Conservation (phyloP, 2,797 vertebrate species). For the Apodemus agrarius region DNA sequence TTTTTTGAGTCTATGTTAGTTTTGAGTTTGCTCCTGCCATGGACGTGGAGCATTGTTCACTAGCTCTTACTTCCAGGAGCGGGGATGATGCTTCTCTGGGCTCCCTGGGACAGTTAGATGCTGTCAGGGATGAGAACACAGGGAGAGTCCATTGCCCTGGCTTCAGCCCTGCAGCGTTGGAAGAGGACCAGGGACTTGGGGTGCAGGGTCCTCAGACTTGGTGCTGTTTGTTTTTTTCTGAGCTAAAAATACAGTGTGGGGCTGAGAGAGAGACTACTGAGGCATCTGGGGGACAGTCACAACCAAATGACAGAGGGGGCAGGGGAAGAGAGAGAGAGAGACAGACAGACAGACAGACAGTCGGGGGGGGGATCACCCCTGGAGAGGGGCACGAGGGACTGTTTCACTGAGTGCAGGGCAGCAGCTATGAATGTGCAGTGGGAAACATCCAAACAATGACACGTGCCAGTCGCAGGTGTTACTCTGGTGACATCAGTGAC, state of each 20-base stretch:
- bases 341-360: neutral
- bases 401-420: rapidly evolving
- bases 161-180: rapidly evolving
- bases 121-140: rapidly evolving
- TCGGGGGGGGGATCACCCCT: rapidly evolving
- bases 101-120: neutral
- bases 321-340: too few species aligned
- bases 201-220: neutral
- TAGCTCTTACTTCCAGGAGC: neutral
- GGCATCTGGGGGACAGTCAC: neutral
- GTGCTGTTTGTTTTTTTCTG: neutral
- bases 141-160: neutral
- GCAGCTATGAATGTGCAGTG: too few species aligned
- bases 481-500: neutral
- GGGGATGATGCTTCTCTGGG: neutral
- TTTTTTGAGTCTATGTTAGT: neutral
- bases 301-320: neutral
- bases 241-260: neutral
- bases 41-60: neutral
- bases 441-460: neutral
- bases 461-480: neutral
- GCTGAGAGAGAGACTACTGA: rapidly evolving
- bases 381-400: neutral
- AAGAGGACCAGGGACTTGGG: neutral
- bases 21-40: neutral